Evolutionary conservation across 2,888 invertebrate genomes (phyloP).

Genomic region (Brachynemurus nebulosus): DNA sequence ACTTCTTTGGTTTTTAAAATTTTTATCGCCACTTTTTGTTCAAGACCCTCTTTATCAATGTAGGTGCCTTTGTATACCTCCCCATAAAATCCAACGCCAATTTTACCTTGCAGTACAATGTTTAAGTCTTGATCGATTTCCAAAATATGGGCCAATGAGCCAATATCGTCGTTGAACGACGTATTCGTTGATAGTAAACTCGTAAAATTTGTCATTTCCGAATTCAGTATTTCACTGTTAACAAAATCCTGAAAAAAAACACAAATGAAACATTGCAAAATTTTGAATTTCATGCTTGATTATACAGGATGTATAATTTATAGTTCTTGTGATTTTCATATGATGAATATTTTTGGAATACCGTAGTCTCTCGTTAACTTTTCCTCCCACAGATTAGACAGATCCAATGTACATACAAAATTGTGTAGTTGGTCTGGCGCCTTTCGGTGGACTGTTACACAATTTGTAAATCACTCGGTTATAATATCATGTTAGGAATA

Average conservation of each 20-base stretch:
- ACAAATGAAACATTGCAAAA: neutral
- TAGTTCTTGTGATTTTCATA: no score
- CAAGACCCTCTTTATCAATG: conserved; percentile 38
- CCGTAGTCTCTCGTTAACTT: no score
- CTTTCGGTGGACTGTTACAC: no score
- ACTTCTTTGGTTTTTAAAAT: conserved; percentile 41
- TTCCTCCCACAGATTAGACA: no score
- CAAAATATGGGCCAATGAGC: conserved; percentile 38
- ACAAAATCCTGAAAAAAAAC: conserved; percentile 18
- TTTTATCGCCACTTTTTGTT: conserved; percentile 51
- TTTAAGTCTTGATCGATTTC: conserved; percentile 42
- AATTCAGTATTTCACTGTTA: conserved; percentile 28
- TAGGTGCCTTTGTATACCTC: conserved; percentile 67
- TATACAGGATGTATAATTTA: no score
- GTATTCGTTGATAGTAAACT: conserved; percentile 28
- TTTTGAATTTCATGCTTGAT: no score
- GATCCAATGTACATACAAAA: no score
- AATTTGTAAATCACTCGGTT: no score
- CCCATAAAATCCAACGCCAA: conserved; percentile 72
- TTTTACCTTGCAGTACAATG: conserved; percentile 43
- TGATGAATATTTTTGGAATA: no score
- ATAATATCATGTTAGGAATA: no score
- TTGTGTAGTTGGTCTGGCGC: no score
- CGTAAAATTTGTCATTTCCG: conserved; percentile 25
- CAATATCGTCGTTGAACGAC: conserved; percentile 30